phyloP scores from a whole-genome alignment of 2,113 vertebrate genomes.

The Puffinus mauretanicus region DNA sequence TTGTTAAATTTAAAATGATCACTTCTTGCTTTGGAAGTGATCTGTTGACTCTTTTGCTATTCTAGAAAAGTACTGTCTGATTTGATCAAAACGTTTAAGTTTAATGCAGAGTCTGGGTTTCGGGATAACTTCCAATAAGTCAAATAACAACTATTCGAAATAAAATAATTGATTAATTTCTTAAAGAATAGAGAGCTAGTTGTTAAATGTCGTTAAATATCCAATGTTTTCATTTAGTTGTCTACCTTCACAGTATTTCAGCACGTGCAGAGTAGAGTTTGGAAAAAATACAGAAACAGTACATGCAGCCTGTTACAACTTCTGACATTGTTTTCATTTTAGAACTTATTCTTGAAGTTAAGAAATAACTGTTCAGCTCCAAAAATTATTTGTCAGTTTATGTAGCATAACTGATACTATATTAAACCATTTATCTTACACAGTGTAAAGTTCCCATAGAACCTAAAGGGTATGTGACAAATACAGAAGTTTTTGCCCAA shows the following conservation, averaged over 20 bases:
- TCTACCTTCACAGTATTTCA: not conserved
- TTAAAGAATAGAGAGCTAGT: not conserved
- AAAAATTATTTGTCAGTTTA: not conserved
- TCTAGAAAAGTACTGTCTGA: not conserved
- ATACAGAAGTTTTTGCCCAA: not conserved
- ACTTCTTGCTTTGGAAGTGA: not conserved
- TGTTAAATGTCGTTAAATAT: not conserved
- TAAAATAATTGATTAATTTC: not conserved
- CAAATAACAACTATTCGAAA: not conserved
- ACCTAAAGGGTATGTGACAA: not conserved
- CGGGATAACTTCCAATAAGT: not conserved
- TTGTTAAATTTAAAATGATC: not conserved
- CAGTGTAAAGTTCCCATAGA: not conserved
- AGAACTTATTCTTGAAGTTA: not conserved
- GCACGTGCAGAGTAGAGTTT: not conserved
- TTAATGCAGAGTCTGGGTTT: not conserved
- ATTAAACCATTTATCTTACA: not conserved
- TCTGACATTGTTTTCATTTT: not conserved
- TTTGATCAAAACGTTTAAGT: not conserved
- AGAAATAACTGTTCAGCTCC: not conserved
- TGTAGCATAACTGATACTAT: not conserved
- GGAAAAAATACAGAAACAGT: not conserved
- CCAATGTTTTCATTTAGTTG: not conserved
- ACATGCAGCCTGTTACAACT: not conserved
- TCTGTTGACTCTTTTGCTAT: not conserved